A percentile compares a stretch with the other conserved stretches of the same genome.
These are phyloP conservation scores for Wasmannia auropunctata DNA, from an alignment of 1,140 invertebrate species.

Conservation along the genomic window DNA sequence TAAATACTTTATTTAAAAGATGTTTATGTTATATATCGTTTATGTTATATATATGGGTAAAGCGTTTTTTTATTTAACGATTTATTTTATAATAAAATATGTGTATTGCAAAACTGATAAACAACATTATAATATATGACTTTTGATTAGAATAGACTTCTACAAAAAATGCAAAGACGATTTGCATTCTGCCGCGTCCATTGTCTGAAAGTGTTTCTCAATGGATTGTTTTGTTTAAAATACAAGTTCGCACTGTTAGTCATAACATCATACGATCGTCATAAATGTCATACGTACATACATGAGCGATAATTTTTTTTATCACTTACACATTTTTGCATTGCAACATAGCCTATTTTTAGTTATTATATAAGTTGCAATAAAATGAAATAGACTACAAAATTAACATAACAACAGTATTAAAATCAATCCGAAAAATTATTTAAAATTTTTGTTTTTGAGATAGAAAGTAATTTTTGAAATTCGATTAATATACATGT, in stretches of 20 bases:
- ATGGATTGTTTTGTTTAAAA: constrained; percentile 77
- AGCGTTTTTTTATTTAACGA: no score
- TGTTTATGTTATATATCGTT: no score
- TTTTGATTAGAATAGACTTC: constrained; percentile 47
- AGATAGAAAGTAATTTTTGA: neutral
- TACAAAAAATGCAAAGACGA: no score
- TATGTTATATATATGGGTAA: no score
- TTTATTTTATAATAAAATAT: no score
- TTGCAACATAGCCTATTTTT: neutral
- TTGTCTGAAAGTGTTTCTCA: constrained; percentile 75
- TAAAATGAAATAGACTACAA: neutral
- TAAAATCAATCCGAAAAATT: neutral
- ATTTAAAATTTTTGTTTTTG: neutral
- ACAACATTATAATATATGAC: constrained; percentile 46
- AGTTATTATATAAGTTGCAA: neutral
- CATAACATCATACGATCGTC: constrained; percentile 78
- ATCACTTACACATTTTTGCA: neutral
- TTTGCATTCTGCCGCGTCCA: constrained; percentile 66
- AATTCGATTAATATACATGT: neutral
- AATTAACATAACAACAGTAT: neutral
- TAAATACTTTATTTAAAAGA: neutral
- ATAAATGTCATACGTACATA: neutral
- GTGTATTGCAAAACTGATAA: constrained; percentile 21
- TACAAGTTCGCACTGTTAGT: constrained; percentile 72
- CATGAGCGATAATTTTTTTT: neutral